Evolutionary conservation across 2,797 vertebrate species (phyloP).

Genomic region (Mareca penelope): DNA sequence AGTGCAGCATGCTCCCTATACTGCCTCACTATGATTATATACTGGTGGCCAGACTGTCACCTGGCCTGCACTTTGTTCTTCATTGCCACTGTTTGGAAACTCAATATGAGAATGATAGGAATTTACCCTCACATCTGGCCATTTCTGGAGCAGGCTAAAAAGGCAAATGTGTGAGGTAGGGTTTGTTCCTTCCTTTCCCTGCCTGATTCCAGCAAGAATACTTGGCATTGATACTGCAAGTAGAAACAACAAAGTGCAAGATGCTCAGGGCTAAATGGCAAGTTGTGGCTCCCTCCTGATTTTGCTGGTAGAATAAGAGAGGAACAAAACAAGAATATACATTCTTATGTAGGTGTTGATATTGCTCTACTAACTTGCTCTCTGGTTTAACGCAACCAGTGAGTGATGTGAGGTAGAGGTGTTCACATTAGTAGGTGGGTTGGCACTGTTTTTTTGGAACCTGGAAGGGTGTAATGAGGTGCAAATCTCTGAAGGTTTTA

Average conservation of each 20-base stretch:
- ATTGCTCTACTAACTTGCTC: not conserved
- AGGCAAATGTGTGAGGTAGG: not conserved
- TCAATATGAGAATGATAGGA: not conserved
- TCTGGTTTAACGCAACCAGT: not conserved
- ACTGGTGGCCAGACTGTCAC: not conserved
- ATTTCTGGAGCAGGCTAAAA: not conserved
- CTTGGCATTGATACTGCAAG: not conserved
- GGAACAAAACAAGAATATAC: not conserved
- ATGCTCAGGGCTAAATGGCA: not conserved
- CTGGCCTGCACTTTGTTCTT: not conserved
- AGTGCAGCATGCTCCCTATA: not conserved
- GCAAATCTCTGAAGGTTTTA: slow-evolving; percentile 16
- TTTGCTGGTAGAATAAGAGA: not conserved
- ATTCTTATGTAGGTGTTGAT: not conserved
- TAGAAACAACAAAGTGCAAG: not conserved
- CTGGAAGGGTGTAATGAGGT: not conserved
- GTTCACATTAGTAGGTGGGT: slow-evolving; percentile 1
- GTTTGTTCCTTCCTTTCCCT: not conserved
- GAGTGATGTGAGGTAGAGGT: not conserved
- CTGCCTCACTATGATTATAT: not conserved
- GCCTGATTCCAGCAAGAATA: not conserved
- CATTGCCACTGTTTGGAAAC: not conserved
- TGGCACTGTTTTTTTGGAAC: not conserved
- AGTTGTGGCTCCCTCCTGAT: not conserved
- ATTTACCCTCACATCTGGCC: not conserved